These are phyloP conservation scores for Pheosia gnoma DNA, from an alignment of 2,888 invertebrate genomes.

Conservation along the genomic window DNA sequence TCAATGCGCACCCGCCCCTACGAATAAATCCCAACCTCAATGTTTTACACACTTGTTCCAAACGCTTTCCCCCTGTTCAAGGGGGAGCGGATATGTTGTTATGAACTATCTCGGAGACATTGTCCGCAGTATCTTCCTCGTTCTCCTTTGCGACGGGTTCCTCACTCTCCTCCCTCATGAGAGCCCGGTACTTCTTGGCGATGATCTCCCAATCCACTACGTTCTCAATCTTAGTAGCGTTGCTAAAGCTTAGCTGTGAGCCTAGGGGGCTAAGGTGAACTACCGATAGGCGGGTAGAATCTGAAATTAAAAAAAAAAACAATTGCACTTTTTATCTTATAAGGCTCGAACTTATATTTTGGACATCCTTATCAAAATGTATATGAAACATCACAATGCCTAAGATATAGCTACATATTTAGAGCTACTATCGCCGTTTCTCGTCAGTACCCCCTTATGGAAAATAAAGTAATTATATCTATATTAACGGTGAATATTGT, in stretches of 20 bases:
- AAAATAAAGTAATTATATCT: too few relatives aligned
- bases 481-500: too few relatives aligned
- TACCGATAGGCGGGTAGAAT: constrained; percentile 91
- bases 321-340: too few relatives aligned
- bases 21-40: constrained; percentile 5
- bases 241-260: constrained; percentile 92
- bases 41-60: constrained; percentile 30
- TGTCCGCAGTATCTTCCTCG: constrained; percentile 72
- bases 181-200: constrained; percentile 93
- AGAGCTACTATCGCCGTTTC: too few relatives aligned
- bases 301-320: constrained; percentile 57
- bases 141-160: constrained; percentile 66
- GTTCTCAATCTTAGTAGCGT: constrained; percentile 92
- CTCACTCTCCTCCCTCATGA: constrained; percentile 81
- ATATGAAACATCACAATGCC: too few relatives aligned
- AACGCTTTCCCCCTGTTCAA: constrained; percentile 45
- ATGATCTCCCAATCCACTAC: constrained; percentile 96
- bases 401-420: too few relatives aligned
- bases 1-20: background rate
- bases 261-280: constrained; percentile 93
- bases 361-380: too few relatives aligned
- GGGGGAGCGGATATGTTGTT: constrained; percentile 73
- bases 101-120: constrained; percentile 70
- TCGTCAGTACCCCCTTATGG: too few relatives aligned
- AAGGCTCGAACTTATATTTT: too few relatives aligned